A percentile compares a stretch with the other conserved stretches of the same genome.
Conservation (phyloP, 2,888 invertebrate species). For the Podabrus alpinus region DNA sequence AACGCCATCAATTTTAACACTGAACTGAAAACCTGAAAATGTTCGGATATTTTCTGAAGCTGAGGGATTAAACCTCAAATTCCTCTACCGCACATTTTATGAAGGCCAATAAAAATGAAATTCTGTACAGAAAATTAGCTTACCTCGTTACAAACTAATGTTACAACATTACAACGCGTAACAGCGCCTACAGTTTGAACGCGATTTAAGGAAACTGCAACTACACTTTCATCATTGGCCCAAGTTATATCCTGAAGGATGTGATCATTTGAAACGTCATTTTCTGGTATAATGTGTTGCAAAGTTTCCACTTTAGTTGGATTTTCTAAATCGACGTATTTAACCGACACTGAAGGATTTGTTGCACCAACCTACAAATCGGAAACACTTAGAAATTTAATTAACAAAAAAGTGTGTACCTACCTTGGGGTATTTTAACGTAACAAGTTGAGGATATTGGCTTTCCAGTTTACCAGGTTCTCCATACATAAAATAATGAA, state of each 20-base stretch:
- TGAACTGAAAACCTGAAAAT: background rate
- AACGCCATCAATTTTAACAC: background rate
- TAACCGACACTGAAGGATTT: constrained; percentile 74
- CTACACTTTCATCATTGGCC: constrained; percentile 68
- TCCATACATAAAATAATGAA: constrained; percentile 70
- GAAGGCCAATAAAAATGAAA: background rate
- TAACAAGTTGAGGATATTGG: constrained; percentile 70
- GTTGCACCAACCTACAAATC: constrained; percentile 66
- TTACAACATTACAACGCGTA: constrained; percentile 28
- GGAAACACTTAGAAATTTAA: background rate
- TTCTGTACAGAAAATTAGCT: constrained; percentile 6
- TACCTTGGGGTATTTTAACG: constrained; percentile 80
- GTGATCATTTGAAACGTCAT: constrained; percentile 64
- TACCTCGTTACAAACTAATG: constrained; percentile 13
- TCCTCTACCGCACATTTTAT: background rate
- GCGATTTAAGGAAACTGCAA: constrained; percentile 83
- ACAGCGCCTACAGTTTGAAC: constrained; percentile 73
- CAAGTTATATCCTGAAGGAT: constrained; percentile 74
- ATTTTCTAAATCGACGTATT: constrained; percentile 62
- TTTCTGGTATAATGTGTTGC: constrained; percentile 54
- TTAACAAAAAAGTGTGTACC: constrained; percentile 6
- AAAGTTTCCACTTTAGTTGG: constrained; percentile 11
- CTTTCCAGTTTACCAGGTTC: constrained; percentile 59
- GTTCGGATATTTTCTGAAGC: no score
- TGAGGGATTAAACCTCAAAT: background rate